Base-by-base conservation (phyloP, 2,888 invertebrate genomes). In the Chrysolina haemoptera region DNA sequence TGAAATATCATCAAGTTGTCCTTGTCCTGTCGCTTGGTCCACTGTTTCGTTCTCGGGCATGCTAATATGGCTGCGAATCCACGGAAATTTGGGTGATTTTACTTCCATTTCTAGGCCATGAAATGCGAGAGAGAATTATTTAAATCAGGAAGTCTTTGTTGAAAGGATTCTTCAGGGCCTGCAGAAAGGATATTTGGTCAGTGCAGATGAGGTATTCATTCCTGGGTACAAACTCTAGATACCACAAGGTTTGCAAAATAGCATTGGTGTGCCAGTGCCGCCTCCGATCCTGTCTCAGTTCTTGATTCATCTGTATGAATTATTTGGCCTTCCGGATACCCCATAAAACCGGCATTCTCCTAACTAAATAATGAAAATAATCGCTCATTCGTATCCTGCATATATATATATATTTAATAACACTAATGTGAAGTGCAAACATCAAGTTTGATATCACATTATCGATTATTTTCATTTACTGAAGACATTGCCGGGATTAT, bases 291-390 rank as follows among this genome's bases (percentile, higher is more conserved):
- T 27, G 5, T 5, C 2, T 27, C 5, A 27, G 27, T 18, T 53
- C 1, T 20, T 53, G 10, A 27, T 27, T 5, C 27, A 27, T 27
- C 27, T 27, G 27, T 27, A 27, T 27, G 5, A 27, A 27, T 27
- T 27, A 27, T 27, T 27, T 27, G 27, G 27, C 27, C 27, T 27
- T 27, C 27, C 27, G 27, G 75, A 80, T 79, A 76, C n/a, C n/a
- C n/a, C n/a, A n/a, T n/a, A n/a, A n/a, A n/a, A n/a, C n/a, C n/a
- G n/a, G n/a, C n/a, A n/a, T n/a, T n/a, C n/a, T n/a, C n/a, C n/a
- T n/a, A n/a, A n/a, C n/a, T n/a, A n/a, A n/a, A n/a, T n/a, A n/a
- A n/a, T n/a, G n/a, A n/a, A n/a, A n/a, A n/a, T n/a, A n/a, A n/a
- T n/a, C n/a, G n/a, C n/a, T n/a, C n/a, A n/a, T n/a, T n/a, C n/a